These are phyloP conservation scores for Peribatodes rhomboidaria DNA, from an alignment of 2,888 invertebrate species.

Conservation along the genomic window DNA sequence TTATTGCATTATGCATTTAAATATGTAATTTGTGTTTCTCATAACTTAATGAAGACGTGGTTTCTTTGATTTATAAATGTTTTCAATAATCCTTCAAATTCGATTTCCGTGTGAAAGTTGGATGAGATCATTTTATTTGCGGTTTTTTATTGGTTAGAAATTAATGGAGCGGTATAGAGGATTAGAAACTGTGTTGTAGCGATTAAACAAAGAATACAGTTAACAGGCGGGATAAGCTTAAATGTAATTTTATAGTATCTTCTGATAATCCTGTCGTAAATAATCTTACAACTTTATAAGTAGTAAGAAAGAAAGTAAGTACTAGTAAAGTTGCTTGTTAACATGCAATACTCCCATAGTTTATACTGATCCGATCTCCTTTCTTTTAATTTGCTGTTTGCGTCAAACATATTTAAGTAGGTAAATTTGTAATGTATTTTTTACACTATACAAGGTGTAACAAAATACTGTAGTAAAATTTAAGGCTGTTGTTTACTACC, in stretches of 20 bases:
- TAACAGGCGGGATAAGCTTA: background rate
- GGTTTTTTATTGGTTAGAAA: slow-evolving; percentile 22
- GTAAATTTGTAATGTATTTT: no score
- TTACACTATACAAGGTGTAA: no score
- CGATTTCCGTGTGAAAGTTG: slow-evolving; percentile 50
- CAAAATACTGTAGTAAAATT: no score
- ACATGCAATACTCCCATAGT: no score
- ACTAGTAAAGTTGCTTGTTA: no score
- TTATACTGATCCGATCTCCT: no score
- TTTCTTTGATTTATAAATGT: slow-evolving; percentile 36
- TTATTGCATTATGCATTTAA: slow-evolving; percentile 30
- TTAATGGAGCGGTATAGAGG: background rate
- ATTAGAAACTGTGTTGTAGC: background rate
- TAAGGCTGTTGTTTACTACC: no score
- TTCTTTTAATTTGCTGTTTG: no score
- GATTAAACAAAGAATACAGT: background rate
- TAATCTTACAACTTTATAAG: no score
- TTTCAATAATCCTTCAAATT: slow-evolving; percentile 38
- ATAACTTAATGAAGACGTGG: slow-evolving; percentile 33
- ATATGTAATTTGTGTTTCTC: slow-evolving; percentile 30
- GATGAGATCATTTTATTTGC: slow-evolving; percentile 10
- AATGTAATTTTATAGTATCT: background rate
- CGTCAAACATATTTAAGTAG: no score
- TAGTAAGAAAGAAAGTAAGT: no score
- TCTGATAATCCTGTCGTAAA: no score